phyloP scores from a whole-genome alignment of 2,113 vertebrate genomes.

The Scomber colias region DNA sequence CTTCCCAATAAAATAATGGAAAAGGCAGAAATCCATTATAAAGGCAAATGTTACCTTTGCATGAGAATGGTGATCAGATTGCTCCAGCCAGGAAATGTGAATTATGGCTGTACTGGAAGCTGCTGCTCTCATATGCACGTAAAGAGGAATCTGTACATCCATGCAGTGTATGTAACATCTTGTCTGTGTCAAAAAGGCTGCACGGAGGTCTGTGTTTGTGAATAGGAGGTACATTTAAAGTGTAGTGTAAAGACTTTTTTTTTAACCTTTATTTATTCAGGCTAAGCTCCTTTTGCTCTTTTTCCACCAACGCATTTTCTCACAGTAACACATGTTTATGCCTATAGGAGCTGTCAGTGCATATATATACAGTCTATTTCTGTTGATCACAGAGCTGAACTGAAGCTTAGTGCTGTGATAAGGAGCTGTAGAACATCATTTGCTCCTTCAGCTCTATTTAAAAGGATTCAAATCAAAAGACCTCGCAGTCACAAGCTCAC shows the following conservation, averaged over 20 bases:
- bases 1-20: slow-evolving; percentile 78
- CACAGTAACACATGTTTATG: not conserved
- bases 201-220: slow-evolving; percentile 8
- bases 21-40: slow-evolving; percentile 79
- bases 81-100: slow-evolving; percentile 63
- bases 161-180: slow-evolving; percentile 44
- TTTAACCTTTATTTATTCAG: slow-evolving; percentile 32
- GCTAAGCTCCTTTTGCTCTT: not conserved
- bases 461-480: not conserved
- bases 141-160: slow-evolving; percentile 57
- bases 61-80: slow-evolving; percentile 77
- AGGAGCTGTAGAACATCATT: not conserved
- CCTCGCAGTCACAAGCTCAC: not conserved
- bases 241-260: not conserved
- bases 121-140: slow-evolving; percentile 54
- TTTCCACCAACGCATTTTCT: not conserved
- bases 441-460: not conserved
- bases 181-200: slow-evolving; percentile 38
- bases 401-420: not conserved
- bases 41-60: slow-evolving; percentile 88
- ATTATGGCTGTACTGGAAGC: slow-evolving; percentile 56
- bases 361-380: not conserved
- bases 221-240: slow-evolving; percentile 23
- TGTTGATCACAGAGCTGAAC: slow-evolving; percentile 3
- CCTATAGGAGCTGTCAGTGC: slow-evolving; percentile 6